Base-by-base conservation (phyloP, 2,797 vertebrate genomes). In the Gymnoscopelus braueri region DNA sequence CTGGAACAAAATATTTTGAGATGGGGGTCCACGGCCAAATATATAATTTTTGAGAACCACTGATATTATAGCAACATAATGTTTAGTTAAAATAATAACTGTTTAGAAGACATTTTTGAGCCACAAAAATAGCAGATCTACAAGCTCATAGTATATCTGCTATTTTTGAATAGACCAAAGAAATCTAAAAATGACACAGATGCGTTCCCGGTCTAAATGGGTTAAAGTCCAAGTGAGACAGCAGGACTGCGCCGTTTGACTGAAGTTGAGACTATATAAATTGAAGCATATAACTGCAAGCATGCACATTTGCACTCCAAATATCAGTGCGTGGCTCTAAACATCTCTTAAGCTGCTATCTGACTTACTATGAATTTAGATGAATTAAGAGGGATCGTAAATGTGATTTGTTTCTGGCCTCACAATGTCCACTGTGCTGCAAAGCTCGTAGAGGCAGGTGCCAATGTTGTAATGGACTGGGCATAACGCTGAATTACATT, bases 261-360 rank as follows among this genome's bases (percentile, higher is more conserved):
- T 74, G 63, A 75, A 79, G 77, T 71, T 75, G 71, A 72, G 70
- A 67, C 79, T 80, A 69, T 80, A 69, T 68, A 82, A 85, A 87
- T 86, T 81, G 70, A 84, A 69, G 57, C 66, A 9, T 55, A 75
- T 55, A 75, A 84, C 75, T 75, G 78, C 78, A 85, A 81, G 70
- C 66, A 58, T 73, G 78, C 66, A 70, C 56, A 84, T 85, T 84
- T 86, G 70, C 81, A 75, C 86, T 82, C 87, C 69, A 85, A 79
- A 87, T 84, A 68, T 72, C 61, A 19, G 32, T 64, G 69, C 19
- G 44, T 69, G 48, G 58, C 65, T 72, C 29, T 65, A 68, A 75
- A 69, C 67, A 80, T 79, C 63, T 65, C 62, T 69, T 64, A 65
- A 68, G 10, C 57, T 59, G 60, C 60, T 83, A 81, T 70, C 71